Evolutionary conservation across 2,113 vertebrate genomes (phyloP), one percentile per base, ranked within the genome.

Genomic region (Amphilophus citrinellus): DNA sequence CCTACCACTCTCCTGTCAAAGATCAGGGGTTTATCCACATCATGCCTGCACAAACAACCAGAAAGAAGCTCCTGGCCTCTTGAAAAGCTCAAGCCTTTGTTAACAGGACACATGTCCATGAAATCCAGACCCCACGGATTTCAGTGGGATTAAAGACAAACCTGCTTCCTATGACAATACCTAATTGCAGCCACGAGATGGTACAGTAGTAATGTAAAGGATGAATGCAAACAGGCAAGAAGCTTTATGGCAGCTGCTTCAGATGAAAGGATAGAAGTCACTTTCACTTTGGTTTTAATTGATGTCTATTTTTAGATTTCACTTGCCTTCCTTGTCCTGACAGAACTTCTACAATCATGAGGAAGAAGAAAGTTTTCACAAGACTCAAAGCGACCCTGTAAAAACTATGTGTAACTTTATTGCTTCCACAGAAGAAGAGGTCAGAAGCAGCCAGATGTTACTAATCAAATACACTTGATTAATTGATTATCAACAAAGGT

Each of bases 141-240:
- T 66, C 63, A 66, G 39, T 66, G 24, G 4, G 0, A 39, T 66
- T 11, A 66, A 44, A 44, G 39, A 17, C 65, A 68, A 68, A 8
- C 39, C 39, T 68, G 39, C 39, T 47, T 68, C 65, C 65, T 47
- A 22, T 10, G 65, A 68, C 65, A 1, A 68, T 68, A 68, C 8
- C 65, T 8, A 27, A 18, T 42, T 68, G 42, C 42, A 68, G 65
- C 65, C 65, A 68, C 65, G 27, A 68, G 65, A 68, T 68, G 65
- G 65, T 27, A 27, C 27, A 27, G 27, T 47, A 68, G 42, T 68
- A 47, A 68, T 18, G 42, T 47, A 68, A 68, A 27, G 14, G 14
- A 14, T 47, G 39, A 68, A 10, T 47, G 65, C 14, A 68, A 68
- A 15, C 42, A 47, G 22, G 0, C 65, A 68, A 42, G 39, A 42